Percentiles rank a stretch among this genome's conserved stretches.
These are phyloP conservation scores for Xestoiulus laeticollis DNA, from an alignment of 2,888 invertebrate species.

Conservation along the genomic window DNA sequence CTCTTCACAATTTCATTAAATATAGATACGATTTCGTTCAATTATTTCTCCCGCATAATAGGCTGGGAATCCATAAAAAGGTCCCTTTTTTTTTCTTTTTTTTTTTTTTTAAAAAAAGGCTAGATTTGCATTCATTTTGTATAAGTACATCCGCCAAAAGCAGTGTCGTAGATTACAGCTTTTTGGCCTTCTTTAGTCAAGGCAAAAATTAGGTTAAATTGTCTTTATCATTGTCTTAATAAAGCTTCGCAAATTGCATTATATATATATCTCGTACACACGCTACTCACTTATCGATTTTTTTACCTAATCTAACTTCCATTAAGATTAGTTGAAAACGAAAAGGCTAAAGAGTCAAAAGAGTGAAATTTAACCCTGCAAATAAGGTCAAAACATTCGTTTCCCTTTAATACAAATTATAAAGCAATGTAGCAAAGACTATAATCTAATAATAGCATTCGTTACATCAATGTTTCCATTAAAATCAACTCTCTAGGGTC, in stretches of 20 bases:
- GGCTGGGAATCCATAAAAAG: neutral
- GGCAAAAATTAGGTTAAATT: conserved; percentile 7
- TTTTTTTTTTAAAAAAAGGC: neutral
- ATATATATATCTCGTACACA: neutral
- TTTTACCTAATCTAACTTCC: neutral
- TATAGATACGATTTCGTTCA: conserved; percentile 12
- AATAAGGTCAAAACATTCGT: neutral
- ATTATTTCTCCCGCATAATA: neutral
- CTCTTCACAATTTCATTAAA: conserved; percentile 4
- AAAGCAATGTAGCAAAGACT: no score
- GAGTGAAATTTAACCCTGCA: neutral
- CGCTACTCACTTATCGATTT: neutral
- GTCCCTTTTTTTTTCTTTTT: neutral
- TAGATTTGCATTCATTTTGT: neutral
- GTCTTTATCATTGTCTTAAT: conserved; percentile 20
- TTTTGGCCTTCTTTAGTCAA: neutral
- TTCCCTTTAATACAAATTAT: no score
- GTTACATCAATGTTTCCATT: no score
- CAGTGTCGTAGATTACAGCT: neutral
- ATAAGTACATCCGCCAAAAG: neutral
- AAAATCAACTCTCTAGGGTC: no score
- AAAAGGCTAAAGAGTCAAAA: neutral
- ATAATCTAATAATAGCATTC: no score
- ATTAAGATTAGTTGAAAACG: neutral
- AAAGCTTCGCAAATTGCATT: conserved; percentile 20